Conservation (phyloP, 2,888 invertebrate genomes). For the Gonocerus acuteangulatus region DNA sequence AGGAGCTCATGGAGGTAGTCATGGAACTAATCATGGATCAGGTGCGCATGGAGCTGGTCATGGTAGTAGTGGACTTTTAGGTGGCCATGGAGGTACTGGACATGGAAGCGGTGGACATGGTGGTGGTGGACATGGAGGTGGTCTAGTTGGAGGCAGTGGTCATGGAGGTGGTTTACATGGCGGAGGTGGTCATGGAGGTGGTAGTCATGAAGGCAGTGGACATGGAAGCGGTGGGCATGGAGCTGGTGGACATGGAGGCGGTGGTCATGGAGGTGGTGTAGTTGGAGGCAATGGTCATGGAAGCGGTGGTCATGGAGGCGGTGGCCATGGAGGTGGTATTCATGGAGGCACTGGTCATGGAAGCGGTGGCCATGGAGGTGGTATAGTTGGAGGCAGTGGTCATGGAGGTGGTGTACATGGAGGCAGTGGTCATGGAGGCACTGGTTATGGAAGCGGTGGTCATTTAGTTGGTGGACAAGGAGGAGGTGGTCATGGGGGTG, state of each 20-base stretch:
- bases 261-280: not conserved
- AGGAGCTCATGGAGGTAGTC: not conserved
- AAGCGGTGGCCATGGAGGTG: not conserved
- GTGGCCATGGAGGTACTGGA: not conserved
- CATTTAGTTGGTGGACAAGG: not conserved
- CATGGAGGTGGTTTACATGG: not conserved
- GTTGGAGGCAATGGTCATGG: not conserved
- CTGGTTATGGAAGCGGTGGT: not conserved
- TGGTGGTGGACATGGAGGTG: not conserved
- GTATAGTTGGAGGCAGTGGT: not conserved
- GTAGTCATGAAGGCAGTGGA: conserved; percentile 4
- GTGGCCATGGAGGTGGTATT: not conserved
- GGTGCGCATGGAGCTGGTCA: not conserved
- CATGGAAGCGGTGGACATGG: not conserved
- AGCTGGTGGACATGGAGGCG: not conserved
- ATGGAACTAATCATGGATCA: too few species aligned
- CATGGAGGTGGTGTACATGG: not conserved
- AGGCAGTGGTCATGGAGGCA: not conserved
- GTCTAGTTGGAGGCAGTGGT: not conserved
- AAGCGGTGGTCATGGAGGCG: not conserved
- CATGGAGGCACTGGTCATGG: not conserved
- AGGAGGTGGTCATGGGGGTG: not conserved
- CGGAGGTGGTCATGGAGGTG: too few species aligned
- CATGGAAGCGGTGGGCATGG: conserved; percentile 8
- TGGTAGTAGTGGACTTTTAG: not conserved